Base-by-base conservation (phyloP, 35 echinoderm and acorn worm genomes). In the Strongylocentrotus purpuratus region DNA sequence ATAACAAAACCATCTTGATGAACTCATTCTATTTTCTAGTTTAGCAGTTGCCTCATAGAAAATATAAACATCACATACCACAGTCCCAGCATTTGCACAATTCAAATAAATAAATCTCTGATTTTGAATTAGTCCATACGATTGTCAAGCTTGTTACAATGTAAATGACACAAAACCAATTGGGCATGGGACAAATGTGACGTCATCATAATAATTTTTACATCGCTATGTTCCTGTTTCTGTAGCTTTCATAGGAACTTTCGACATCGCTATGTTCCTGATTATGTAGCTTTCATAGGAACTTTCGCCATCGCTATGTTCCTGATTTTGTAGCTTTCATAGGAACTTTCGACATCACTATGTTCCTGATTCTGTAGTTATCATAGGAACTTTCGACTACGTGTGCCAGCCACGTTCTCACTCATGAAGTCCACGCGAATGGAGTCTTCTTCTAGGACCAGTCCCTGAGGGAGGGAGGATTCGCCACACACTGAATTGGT, bases 321-420 rank as follows among this genome's bases (percentile, higher is more conserved):
- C 65, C 65, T 71, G 22, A 25, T 71, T n/a, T 0, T 71, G 61
- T 5, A 25, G 61, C 22, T n/a, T 78, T 78, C 22, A 78, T 78
- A n/a, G 65, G 65, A 78, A n/a, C 65, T 6, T 59, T 78, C 28
- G 65, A n/a, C n/a, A n/a, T n/a, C n/a, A n/a, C n/a, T n/a, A n/a
- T 70, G 61, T 78, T 78, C 65, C 65, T 71, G 22, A 25, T 71
- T n/a, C 2, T 71, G 61, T 5, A 25, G 61, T 7, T n/a, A n/a
- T 78, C 22, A 78, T 78, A n/a, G 65, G 65, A 78, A n/a, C 65
- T 6, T 59, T 78, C 28, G 65, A 55, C 65, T 28, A 18, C 91
- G 91, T 93, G 91, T 93, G 91, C 91, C 91, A 93, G 91, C 91
- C 91, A 93, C 91, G 91, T 93, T 93, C 46, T 58, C 13, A 20